These are phyloP conservation scores for Passerina amoena DNA, from an alignment of 2,113 vertebrate species.

Conservation along the genomic window DNA sequence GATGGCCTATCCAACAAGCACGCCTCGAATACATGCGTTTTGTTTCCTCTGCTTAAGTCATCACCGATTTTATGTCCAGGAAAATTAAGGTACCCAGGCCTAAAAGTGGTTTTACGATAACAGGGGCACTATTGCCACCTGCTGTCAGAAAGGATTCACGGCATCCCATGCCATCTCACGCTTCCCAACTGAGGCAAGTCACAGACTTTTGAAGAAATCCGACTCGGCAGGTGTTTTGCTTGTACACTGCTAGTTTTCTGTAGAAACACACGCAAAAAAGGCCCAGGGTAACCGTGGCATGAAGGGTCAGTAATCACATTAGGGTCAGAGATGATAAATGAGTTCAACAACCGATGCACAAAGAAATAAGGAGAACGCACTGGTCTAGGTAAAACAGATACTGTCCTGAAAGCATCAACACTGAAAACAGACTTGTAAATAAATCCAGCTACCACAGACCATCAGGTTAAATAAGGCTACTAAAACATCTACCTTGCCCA, in stretches of 20 bases:
- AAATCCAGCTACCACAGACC: rapidly evolving
- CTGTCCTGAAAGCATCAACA: neutral
- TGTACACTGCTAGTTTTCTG: neutral
- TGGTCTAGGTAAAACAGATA: neutral
- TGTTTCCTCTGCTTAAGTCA: conserved; percentile 8
- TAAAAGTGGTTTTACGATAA: neutral
- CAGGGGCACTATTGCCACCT: conserved; percentile 45
- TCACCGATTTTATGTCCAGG: neutral
- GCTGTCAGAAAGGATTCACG: neutral
- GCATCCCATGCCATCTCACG: neutral
- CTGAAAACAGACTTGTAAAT: neutral
- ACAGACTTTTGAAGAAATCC: neutral
- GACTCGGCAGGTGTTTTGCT: neutral
- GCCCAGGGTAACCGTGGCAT: rapidly evolving
- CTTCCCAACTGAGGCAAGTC: neutral
- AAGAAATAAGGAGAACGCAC: neutral
- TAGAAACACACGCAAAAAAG: neutral
- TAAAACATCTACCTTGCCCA: neutral
- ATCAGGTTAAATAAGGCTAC: neutral
- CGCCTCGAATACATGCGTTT: neutral
- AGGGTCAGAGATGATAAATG: neutral
- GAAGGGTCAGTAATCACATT: neutral
- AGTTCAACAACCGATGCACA: neutral
- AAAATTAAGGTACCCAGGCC: neutral
- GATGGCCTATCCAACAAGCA: neutral